Conservation (phyloP, 1,140 invertebrate species). For the Drosophila pseudoobscura region DNA sequence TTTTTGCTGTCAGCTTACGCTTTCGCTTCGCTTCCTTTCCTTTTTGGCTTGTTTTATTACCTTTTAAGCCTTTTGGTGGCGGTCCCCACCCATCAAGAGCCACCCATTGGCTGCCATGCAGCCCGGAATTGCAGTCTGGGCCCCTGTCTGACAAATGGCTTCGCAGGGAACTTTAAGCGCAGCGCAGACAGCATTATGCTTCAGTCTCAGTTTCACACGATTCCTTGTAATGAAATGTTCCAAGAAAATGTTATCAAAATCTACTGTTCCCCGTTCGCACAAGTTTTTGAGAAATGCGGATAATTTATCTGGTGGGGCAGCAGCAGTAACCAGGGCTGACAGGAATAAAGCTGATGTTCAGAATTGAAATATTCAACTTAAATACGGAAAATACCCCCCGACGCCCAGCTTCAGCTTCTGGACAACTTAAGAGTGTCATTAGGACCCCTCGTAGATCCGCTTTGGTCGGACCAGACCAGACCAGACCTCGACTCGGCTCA, state of each 20-base stretch:
- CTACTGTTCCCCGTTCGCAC: conserved; percentile 38
- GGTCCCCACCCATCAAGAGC: conserved; percentile 8
- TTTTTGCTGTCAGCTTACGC: conserved; percentile 80
- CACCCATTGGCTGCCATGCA: conserved; percentile 27
- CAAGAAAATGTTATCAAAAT: conserved; percentile 44
- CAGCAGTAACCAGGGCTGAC: conserved; percentile 41
- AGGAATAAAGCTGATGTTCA: conserved; percentile 41
- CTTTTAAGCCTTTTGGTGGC: conserved; percentile 75
- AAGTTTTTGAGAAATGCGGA: conserved; percentile 48
- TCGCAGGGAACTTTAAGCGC: conserved; percentile 40
- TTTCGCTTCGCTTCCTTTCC: conserved; percentile 32
- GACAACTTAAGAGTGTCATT: conserved; percentile 5
- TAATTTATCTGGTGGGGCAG: conserved; percentile 34
- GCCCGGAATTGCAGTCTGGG: conserved; percentile 59
- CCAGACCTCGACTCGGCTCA: conserved; percentile 27
- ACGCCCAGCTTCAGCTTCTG: background rate
- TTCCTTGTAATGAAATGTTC: conserved; percentile 43
- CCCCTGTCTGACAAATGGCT: conserved; percentile 62
- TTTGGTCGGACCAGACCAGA: conserved; percentile 7
- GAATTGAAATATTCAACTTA: conserved; percentile 47
- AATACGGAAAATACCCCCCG: background rate
- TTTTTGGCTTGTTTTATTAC: conserved; percentile 79
- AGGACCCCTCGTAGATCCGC: conserved; percentile 23
- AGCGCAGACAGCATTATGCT: conserved; percentile 34
- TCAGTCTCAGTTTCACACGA: background rate